Evolutionary conservation across 2,888 invertebrate species (phyloP).

Genomic region (Torymus auratus): DNA sequence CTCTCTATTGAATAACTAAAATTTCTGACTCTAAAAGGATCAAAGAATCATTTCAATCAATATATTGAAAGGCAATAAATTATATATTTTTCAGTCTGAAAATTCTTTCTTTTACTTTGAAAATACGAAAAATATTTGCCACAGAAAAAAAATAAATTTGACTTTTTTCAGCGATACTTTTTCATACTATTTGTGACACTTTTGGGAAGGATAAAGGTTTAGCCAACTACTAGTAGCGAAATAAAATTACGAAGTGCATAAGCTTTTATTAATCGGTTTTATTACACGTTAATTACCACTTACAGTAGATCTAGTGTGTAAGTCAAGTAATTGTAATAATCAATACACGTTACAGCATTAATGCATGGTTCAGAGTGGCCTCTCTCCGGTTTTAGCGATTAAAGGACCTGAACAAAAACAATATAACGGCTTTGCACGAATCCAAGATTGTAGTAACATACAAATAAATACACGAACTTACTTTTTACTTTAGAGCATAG

Average conservation of each 20-base stretch:
- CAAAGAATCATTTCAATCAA: too few species aligned
- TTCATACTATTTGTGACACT: too few species aligned
- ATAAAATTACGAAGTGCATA: conserved; percentile 67
- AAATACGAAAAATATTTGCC: too few species aligned
- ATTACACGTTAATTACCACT: conserved; percentile 75
- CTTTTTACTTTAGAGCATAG: conserved; percentile 64
- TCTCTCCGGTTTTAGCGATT: conserved; percentile 49
- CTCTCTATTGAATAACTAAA: too few species aligned
- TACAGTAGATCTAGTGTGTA: conserved; percentile 75
- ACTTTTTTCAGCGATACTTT: too few species aligned
- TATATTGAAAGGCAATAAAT: too few species aligned
- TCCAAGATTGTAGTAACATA: conserved; percentile 68
- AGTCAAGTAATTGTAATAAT: conserved; percentile 71
- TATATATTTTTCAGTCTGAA: too few species aligned
- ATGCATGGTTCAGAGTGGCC: conserved; percentile 69
- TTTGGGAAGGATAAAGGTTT: background rate
- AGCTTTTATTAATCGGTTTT: conserved; percentile 76
- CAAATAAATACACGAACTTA: conserved; percentile 73
- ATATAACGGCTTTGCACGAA: conserved; percentile 65
- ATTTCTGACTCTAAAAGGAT: too few species aligned
- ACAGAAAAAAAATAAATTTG: too few species aligned
- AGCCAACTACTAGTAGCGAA: background rate
- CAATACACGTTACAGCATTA: conserved; percentile 74
- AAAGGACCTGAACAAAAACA: conserved; percentile 64
- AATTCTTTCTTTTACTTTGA: too few species aligned